These are phyloP conservation scores for Calosoma granatense DNA, from an alignment of 1,140 invertebrate species.

Conservation along the genomic window DNA sequence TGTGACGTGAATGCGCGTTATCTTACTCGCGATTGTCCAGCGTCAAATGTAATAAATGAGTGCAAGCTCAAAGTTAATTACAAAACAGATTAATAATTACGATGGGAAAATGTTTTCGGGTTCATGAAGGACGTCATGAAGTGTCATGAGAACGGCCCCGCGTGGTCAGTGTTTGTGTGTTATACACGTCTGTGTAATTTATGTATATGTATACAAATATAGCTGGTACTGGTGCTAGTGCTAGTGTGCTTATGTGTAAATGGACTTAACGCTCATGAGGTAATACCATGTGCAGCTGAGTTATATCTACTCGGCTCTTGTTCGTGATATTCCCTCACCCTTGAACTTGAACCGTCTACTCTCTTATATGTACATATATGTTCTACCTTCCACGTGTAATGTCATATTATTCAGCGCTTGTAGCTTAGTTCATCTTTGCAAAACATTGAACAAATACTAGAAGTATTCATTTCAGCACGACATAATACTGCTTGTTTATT, in stretches of 20 bases:
- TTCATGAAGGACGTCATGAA: not conserved
- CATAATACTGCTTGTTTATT: too few species aligned
- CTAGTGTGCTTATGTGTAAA: too few species aligned
- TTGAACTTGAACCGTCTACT: not conserved
- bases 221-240: too few species aligned
- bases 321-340: not conserved
- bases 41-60: not conserved
- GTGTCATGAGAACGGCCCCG: not conserved
- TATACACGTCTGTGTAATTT: not conserved
- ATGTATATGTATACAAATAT: not conserved
- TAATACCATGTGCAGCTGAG: too few species aligned
- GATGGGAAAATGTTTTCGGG: not conserved
- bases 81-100: constrained; percentile 5
- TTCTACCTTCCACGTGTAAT: not conserved
- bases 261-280: too few species aligned
- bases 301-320: too few species aligned
- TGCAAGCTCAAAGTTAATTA: constrained; percentile 3
- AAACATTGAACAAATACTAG: too few species aligned
- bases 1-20: not conserved
- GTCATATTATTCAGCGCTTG: too few species aligned
- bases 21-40: not conserved
- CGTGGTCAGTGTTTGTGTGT: not conserved
- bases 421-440: too few species aligned
- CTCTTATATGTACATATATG: not conserved
- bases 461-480: too few species aligned